Conservation (phyloP, 2,888 invertebrate species). For the Sthenelais limicola region DNA sequence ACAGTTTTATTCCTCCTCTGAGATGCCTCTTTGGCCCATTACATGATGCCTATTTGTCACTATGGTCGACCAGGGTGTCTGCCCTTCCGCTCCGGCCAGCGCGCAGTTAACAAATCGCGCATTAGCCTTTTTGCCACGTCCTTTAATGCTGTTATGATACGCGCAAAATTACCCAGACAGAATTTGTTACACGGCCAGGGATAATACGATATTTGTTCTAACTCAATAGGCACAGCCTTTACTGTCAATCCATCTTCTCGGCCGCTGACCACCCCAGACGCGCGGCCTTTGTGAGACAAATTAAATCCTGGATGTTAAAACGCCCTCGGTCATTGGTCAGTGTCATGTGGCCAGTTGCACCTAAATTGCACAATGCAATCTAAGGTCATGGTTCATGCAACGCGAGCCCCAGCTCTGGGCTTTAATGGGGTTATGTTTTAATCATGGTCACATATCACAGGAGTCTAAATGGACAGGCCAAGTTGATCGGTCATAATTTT, state of each 20-base stretch:
- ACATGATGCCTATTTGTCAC: conserved; percentile 4
- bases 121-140: conserved; percentile 18
- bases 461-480: conserved; percentile 24
- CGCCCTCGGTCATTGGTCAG: conserved; percentile 26
- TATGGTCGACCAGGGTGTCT: too few relatives aligned
- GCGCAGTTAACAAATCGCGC: conserved; percentile 35
- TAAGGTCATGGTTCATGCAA: conserved; percentile 17
- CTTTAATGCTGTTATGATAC: conserved; percentile 31
- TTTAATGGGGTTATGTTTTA: conserved; percentile 40
- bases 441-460: conserved; percentile 22
- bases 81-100: too few relatives aligned
- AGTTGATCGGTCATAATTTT: conserved; percentile 18
- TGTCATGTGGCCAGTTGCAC: conserved; percentile 7
- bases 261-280: conserved; percentile 28
- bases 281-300: conserved; percentile 7
- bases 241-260: conserved; percentile 4
- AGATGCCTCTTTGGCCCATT: conserved; percentile 9
- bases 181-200: conserved; percentile 34
- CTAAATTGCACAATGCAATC: conserved; percentile 36
- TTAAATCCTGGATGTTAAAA: conserved; percentile 21
- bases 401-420: neutral
- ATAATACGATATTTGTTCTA: conserved; percentile 36
- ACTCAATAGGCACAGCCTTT: conserved; percentile 14
- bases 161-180: conserved; percentile 26
- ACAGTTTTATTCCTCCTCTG: conserved; percentile 2